Conservation (phyloP, 2,888 invertebrate genomes). For the Smittia sp. region DNA sequence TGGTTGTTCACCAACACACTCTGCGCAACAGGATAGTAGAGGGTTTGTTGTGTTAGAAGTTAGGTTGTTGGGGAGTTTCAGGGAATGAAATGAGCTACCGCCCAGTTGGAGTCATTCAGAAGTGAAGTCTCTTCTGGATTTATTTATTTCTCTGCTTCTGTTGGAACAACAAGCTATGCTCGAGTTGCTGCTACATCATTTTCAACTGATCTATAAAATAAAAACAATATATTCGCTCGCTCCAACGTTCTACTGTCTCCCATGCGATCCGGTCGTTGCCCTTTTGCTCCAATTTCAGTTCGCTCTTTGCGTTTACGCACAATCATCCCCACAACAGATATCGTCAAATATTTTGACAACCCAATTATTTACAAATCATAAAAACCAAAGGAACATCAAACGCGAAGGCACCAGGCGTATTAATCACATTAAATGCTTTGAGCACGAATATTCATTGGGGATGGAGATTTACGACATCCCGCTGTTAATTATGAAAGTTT, state of each 20-base stretch:
- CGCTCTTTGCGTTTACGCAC: not conserved
- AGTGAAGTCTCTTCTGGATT: no score
- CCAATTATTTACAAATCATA: constrained; percentile 29
- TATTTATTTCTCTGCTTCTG: no score
- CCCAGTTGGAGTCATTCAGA: no score
- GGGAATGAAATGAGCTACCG: no score
- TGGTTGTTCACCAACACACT: not conserved
- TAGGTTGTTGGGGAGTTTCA: no score
- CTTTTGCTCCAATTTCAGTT: constrained; percentile 33
- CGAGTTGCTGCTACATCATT: not conserved
- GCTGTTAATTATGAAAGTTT: no score
- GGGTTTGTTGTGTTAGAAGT: no score
- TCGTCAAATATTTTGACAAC: constrained; percentile 33
- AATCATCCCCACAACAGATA: constrained; percentile 31
- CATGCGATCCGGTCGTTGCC: constrained; percentile 12
- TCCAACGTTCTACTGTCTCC: constrained; percentile 16
- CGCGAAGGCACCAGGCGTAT: not conserved
- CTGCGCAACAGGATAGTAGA: not conserved
- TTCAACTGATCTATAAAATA: not conserved
- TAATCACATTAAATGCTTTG: not conserved
- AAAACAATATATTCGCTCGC: not conserved
- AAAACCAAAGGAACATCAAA: constrained; percentile 25
- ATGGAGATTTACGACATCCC: no score
- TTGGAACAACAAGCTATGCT: no score
- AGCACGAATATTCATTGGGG: not conserved